Percentiles rank a stretch among this genome's conserved stretches.
Evolutionary conservation across 2,113 vertebrate species (phyloP).

Genomic region (Suncus etruscus): DNA sequence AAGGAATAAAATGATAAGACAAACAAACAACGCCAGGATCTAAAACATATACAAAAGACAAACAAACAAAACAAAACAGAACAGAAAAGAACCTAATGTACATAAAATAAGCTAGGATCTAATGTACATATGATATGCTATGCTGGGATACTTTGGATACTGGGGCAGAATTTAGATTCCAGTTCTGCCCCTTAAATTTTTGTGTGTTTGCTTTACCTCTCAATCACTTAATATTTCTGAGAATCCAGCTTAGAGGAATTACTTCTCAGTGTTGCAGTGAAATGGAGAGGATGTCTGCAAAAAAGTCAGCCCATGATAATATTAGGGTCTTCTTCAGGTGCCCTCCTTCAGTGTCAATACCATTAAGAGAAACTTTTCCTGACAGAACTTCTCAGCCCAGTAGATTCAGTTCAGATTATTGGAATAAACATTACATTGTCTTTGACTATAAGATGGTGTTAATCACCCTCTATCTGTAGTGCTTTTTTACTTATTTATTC

Average conservation of each 20-base stretch:
- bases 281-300: background rate
- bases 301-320: background rate
- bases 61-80: too few species aligned
- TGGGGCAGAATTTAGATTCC: background rate
- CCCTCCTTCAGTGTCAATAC: background rate
- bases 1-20: background rate
- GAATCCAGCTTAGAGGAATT: background rate
- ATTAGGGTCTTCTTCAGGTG: background rate
- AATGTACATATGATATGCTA: background rate
- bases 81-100: too few species aligned
- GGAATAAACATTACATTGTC: background rate
- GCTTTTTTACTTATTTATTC: background rate
- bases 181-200: background rate
- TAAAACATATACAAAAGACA: background rate
- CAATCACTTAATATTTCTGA: background rate
- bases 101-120: background rate
- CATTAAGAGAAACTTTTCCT: background rate
- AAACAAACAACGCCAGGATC: background rate
- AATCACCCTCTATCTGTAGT: background rate
- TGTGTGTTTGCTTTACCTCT: background rate
- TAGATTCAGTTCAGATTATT: background rate
- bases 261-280: background rate
- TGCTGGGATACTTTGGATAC: background rate
- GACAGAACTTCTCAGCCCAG: background rate
- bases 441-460: background rate